phyloP scores from a whole-genome alignment of 2,797 vertebrate genomes.

The Serranus cabrilla region DNA sequence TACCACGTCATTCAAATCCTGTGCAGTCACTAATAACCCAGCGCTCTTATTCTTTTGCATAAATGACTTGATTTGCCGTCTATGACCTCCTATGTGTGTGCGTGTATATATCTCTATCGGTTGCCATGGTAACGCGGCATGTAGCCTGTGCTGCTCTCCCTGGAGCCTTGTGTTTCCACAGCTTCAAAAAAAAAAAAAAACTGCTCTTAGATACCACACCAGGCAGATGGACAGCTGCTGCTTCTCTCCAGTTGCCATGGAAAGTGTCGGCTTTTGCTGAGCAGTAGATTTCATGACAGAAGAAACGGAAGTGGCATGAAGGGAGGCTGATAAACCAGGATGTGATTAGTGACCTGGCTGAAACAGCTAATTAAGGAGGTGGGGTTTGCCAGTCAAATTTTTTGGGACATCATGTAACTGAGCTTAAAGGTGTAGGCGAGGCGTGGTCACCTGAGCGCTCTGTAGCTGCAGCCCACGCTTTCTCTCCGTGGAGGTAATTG shows the following conservation, averaged over 20 bases:
- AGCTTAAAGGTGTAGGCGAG: background rate
- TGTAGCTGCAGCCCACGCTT: slow-evolving; percentile 14
- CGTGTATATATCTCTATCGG: slow-evolving; percentile 29
- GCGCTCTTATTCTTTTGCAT: slow-evolving; percentile 24
- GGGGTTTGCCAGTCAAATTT: slow-evolving; percentile 3
- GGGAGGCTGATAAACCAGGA: slow-evolving; percentile 29
- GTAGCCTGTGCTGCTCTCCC: slow-evolving; percentile 10
- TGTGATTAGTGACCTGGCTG: slow-evolving; percentile 37
- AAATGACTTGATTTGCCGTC: slow-evolving; percentile 39
- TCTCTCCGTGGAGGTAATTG: slow-evolving; percentile 58
- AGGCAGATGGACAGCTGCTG: slow-evolving; percentile 48
- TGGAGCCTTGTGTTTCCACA: slow-evolving; percentile 35
- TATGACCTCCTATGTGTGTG: slow-evolving; percentile 21
- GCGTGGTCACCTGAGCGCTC: slow-evolving; percentile 14
- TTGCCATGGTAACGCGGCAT: slow-evolving; percentile 66
- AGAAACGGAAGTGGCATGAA: slow-evolving; percentile 28
- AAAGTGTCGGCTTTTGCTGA: slow-evolving; percentile 23
- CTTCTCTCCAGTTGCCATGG: slow-evolving; percentile 55
- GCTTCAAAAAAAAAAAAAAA: slow-evolving; percentile 13
- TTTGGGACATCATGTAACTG: background rate
- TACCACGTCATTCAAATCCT: slow-evolving; percentile 1
- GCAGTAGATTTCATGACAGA: slow-evolving; percentile 44
- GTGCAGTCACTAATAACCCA: slow-evolving; percentile 12
- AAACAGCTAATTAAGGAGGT: slow-evolving; percentile 41
- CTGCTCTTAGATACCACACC: slow-evolving; percentile 28